Conservation (phyloP, 2,797 vertebrate genomes). For the Gouania willdenowi region DNA sequence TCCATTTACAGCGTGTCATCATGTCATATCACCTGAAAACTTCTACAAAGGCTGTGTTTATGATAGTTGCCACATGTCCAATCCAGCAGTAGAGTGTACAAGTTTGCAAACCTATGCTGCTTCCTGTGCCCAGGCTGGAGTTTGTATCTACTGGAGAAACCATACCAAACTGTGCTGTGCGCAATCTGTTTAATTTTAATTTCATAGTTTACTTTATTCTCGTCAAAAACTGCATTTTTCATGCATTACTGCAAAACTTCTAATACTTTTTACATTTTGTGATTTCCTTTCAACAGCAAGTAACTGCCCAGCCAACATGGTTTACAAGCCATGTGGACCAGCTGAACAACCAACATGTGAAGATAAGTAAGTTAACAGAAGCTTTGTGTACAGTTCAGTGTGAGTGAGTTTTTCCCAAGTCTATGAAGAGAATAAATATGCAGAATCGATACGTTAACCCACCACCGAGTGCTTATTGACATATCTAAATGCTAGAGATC, state of each 20-base stretch:
- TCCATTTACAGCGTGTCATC: conserved; percentile 78
- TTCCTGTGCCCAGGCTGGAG: conserved; percentile 70
- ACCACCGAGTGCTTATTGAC: no score
- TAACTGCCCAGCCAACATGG: conserved; percentile 70
- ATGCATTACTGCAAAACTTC: no score
- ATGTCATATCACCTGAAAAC: conserved; percentile 64
- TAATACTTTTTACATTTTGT: no score
- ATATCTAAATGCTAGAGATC: no score
- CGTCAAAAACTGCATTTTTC: no score
- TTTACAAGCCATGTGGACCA: conserved; percentile 81
- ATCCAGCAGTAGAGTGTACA: conserved; percentile 62
- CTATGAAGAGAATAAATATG: no score
- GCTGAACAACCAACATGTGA: conserved; percentile 72
- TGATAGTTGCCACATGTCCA: conserved; percentile 71
- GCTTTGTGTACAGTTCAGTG: no score
- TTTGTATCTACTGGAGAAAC: conserved; percentile 81
- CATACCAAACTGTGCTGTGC: conserved; percentile 73
- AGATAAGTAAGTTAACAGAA: conserved; percentile 53
- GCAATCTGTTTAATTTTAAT: no score
- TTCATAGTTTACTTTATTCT: no score
- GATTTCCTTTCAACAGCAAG: conserved; percentile 58
- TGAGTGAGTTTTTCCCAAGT: no score
- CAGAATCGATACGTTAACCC: no score
- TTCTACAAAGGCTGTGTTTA: conserved; percentile 74
- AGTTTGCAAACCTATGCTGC: conserved; percentile 81